A percentile compares a stretch with the other conserved stretches of the same genome.
These are phyloP conservation scores for Periophthalmus magnuspinnatus DNA, from an alignment of 2,797 vertebrate species.

Conservation along the genomic window DNA sequence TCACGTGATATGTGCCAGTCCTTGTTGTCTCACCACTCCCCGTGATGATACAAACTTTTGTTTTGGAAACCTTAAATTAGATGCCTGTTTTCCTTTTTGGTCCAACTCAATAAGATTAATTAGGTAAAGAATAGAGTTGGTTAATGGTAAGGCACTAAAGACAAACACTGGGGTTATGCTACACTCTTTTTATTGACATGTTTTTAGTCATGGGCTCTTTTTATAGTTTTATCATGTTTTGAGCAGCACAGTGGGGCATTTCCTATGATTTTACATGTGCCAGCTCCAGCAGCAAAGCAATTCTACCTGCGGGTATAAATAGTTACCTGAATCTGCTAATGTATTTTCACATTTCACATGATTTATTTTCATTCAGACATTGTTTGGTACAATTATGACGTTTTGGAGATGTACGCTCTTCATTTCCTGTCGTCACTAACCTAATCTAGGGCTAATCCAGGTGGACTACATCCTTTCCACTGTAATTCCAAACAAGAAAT, in stretches of 20 bases:
- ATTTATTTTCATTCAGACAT: not conserved
- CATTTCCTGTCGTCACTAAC: not conserved
- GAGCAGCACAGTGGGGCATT: no score
- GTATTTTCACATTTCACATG: slow-evolving; percentile 2
- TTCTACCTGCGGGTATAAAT: no score
- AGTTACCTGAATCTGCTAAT: not conserved
- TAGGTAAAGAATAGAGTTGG: slow-evolving; percentile 5
- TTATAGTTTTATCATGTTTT: no score
- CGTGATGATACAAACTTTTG: slow-evolving; percentile 9
- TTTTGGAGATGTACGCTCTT: not conserved
- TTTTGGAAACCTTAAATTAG: slow-evolving; percentile 1
- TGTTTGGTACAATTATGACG: not conserved
- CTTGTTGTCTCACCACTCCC: not conserved
- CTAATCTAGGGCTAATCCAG: no score
- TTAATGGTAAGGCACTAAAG: slow-evolving; percentile 8
- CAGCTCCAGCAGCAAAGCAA: no score
- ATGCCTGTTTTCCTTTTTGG: slow-evolving; percentile 13
- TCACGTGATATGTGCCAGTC: slow-evolving; percentile 23
- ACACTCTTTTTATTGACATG: no score
- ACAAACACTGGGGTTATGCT: not conserved
- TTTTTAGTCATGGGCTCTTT: no score
- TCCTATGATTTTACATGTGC: no score
- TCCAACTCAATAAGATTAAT: not conserved
- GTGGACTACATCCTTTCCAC: no score
- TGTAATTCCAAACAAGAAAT: no score